These are phyloP conservation scores for Gnathonemus longibarbis DNA, from an alignment of 2,113 vertebrate species.

Conservation along the genomic window DNA sequence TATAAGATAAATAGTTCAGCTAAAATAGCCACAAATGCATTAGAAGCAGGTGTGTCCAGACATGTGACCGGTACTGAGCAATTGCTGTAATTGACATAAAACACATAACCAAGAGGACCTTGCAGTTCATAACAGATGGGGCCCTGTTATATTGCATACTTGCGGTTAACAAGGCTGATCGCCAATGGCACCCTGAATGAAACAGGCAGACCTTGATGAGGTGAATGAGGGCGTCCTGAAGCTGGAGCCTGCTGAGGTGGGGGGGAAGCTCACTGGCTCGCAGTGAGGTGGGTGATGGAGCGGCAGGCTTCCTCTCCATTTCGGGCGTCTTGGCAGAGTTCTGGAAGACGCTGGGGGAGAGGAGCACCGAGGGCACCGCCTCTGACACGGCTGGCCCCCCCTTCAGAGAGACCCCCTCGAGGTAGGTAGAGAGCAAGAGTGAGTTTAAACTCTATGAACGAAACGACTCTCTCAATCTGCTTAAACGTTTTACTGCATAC, in stretches of 20 bases:
- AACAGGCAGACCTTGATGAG: conserved; percentile 79
- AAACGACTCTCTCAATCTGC: neutral
- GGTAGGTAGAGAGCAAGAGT: neutral
- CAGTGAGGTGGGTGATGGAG: conserved; percentile 56
- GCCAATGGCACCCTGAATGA: neutral
- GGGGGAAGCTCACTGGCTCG: conserved; percentile 57
- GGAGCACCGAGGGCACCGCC: conserved; percentile 65
- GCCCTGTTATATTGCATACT: neutral
- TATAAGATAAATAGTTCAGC: neutral
- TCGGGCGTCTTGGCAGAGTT: conserved; percentile 69
- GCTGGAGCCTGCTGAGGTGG: conserved; percentile 75
- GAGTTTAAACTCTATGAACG: neutral
- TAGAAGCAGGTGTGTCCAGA: neutral
- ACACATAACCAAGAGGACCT: neutral
- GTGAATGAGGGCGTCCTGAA: conserved; percentile 85
- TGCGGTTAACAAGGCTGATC: neutral
- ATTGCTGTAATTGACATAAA: neutral
- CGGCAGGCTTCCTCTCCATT: conserved; percentile 53
- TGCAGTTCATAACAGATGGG: neutral
- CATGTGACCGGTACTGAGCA: neutral
- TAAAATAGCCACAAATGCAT: neutral
- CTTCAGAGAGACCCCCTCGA: conserved; percentile 61
- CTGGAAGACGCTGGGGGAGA: conserved; percentile 90
- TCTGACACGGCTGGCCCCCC: conserved; percentile 60
- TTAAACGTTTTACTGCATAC: neutral